Evolutionary conservation across 2,888 invertebrate genomes (phyloP).

Genomic region (Latrodectus elegans): DNA sequence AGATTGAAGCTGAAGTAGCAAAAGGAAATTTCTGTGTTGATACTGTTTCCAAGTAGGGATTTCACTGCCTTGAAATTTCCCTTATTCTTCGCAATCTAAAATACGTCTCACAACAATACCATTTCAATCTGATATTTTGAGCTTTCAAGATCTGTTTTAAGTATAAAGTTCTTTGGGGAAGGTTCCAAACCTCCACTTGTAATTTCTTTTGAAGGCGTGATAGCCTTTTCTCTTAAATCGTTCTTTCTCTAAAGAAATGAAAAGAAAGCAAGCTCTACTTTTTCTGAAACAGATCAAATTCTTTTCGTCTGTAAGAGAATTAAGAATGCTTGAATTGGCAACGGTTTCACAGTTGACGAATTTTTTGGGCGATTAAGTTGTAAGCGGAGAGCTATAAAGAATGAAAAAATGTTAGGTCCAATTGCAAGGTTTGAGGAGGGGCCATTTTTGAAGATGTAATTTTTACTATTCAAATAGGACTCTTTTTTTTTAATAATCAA

Average conservation of each 20-base stretch:
- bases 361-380: no score
- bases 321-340: no score
- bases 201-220: not conserved
- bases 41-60: not conserved
- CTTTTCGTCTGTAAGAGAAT: no score
- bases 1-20: not conserved
- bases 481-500: no score
- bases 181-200: not conserved
- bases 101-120: not conserved
- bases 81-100: not conserved
- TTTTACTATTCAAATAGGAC: no score
- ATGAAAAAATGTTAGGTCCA: no score
- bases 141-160: not conserved
- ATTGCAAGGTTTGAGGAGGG: no score
- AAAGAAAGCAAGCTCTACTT: not conserved
- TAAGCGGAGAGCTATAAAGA: no score
- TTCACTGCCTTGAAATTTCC: not conserved
- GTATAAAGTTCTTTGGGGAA: not conserved
- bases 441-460: no score
- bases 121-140: slow-evolving; percentile 1
- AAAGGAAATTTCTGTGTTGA: not conserved
- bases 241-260: not conserved
- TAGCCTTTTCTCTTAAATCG: not conserved
- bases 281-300: not conserved
- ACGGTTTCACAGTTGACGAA: no score